Percentiles rank a stretch among this genome's conserved stretches.
Evolutionary conservation across 2,797 vertebrate genomes (phyloP).

Genomic region (Moxostoma hubbsi): DNA sequence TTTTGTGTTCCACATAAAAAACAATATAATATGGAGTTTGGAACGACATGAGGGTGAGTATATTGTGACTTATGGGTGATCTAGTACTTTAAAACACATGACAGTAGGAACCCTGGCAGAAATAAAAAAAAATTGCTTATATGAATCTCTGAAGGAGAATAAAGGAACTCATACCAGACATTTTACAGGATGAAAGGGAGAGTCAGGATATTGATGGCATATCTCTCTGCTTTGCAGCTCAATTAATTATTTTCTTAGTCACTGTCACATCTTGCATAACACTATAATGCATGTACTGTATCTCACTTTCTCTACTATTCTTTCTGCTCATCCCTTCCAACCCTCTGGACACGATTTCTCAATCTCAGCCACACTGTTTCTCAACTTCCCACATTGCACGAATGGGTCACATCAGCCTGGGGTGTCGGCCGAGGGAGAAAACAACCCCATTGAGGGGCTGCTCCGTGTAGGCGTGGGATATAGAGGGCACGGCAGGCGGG

Average conservation of each 20-base stretch:
- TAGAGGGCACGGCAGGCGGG: conserved; percentile 57
- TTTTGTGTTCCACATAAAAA: too few species aligned
- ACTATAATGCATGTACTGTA: not conserved
- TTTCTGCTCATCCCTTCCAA: not conserved
- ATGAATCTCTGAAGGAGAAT: not conserved
- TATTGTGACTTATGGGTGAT: too few species aligned
- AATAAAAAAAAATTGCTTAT: not conserved
- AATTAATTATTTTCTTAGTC: not conserved
- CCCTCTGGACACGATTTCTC: not conserved
- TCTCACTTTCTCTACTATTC: not conserved
- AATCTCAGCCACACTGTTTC: conserved; percentile 1
- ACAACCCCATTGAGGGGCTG: conserved; percentile 12
- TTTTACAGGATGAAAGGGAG: not conserved
- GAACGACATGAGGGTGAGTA: too few species aligned
- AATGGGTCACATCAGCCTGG: conserved; percentile 38
- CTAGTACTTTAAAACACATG: too few species aligned
- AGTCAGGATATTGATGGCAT: not conserved
- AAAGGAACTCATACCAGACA: not conserved
- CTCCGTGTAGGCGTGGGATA: conserved; percentile 48
- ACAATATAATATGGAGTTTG: too few species aligned
- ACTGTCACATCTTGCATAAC: not conserved
- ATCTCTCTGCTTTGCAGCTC: not conserved
- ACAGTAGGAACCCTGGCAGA: too few species aligned
- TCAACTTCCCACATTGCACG: conserved; percentile 18
- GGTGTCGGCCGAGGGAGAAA: conserved; percentile 2